Evolutionary conservation across 2,888 invertebrate species (phyloP).

Genomic region (Netelia virgata): DNA sequence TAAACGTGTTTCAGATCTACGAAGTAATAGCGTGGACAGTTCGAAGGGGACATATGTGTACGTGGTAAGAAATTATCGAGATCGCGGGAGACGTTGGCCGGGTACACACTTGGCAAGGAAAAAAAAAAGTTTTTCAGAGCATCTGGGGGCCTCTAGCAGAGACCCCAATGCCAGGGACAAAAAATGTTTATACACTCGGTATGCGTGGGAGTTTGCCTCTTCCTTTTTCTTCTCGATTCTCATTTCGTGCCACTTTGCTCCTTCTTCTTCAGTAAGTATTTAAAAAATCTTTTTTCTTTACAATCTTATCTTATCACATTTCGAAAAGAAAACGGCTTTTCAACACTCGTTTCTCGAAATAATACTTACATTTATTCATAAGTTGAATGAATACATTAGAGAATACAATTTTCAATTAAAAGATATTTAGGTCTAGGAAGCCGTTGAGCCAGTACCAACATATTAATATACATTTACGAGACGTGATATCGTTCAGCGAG

Average conservation of each 20-base stretch:
- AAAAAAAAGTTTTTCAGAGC: constrained; percentile 71
- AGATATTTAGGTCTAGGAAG: constrained; percentile 20
- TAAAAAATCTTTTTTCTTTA: not conserved
- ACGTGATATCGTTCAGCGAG: not conserved
- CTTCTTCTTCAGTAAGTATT: not conserved
- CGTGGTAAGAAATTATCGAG: constrained; percentile 5
- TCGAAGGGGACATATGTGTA: constrained; percentile 4
- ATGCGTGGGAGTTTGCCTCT: constrained; percentile 74
- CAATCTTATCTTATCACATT: not conserved
- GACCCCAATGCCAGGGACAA: constrained; percentile 51
- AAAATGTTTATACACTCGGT: constrained; percentile 72
- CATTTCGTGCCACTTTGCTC: not conserved
- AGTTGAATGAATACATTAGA: constrained; percentile 19
- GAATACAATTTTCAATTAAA: not conserved
- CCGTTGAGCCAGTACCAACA: constrained; percentile 13
- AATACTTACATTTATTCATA: constrained; percentile 44
- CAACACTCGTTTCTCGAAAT: constrained; percentile 4
- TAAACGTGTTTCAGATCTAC: not conserved
- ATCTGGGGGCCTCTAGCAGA: constrained; percentile 70
- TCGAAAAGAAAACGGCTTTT: not conserved
- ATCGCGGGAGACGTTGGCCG: constrained; percentile 28
- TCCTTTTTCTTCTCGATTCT: constrained; percentile 27
- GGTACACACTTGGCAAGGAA: constrained; percentile 69
- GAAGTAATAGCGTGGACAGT: not conserved
- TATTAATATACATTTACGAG: constrained; percentile 13